Base-by-base conservation (phyloP, 2,888 invertebrate genomes). In the Hypselothyrea guttata region DNA sequence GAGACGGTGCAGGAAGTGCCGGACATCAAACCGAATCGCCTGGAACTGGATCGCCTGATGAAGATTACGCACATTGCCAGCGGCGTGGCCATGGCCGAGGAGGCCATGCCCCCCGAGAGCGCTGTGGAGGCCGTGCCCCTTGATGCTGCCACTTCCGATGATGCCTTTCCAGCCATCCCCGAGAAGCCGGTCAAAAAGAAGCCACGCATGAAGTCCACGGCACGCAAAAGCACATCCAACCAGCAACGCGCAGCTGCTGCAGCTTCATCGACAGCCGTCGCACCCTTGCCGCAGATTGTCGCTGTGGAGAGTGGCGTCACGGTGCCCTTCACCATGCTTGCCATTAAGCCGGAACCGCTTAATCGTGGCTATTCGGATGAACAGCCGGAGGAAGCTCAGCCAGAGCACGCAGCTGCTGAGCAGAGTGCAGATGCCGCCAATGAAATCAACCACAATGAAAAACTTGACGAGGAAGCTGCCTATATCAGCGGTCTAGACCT, bases 11-110 rank as follows among this genome's bases (percentile, higher is more conserved):
- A 41, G 9, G 48, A 48, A 13, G n/a, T 46, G 2, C 67, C 76
- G 40, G 89, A 89, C 63, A 71, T 89, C 2, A 89, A 89, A 44
- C 89, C 89, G 1, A 87, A 86, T 65, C 78, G 85, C 11, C 59
- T 71, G 49, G 88, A 88, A 31, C 69, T 89, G 4, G 86, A 88
- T 71, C 86, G 86, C 1, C 63, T 88, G 37, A 66, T 89, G 45
- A 67, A 87, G 71, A 88, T 89, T 52, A 71, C 84, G 0, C 79
- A 84, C 45, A 76, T 88, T n/a, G 78, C 79, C 1, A 84, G 87
- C 44, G 89, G 86, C 9, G 77, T 83, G 7, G 71, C 63, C 13
- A 75, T 87, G 73, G 72, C 68, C 1, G 69, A 72, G 30, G 83
- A 85, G 47, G 69, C 76, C 7, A 33, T 72, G 52, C 58, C 75